Base-by-base conservation (phyloP, 2,797 vertebrate species). In the Acrossocheilus fasciatus region DNA sequence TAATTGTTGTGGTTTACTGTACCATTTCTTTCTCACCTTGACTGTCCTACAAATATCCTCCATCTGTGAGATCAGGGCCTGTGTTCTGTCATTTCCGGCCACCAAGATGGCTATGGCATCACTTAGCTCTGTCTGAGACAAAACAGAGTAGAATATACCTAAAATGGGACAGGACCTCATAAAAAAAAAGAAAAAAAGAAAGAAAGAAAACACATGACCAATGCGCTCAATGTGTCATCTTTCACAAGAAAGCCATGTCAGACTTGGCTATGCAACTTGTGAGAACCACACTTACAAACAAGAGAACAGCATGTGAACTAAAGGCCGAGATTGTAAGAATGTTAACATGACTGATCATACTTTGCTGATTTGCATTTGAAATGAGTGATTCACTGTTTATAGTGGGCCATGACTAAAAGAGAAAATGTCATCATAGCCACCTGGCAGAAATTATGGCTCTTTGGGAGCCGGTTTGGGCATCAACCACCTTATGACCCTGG, bases 61-160 rank as follows among this genome's bases (percentile, higher is more conserved):
- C 97, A 98, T 96, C 94, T 97, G 96, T 0, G 96, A 94, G 93
- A 98, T 96, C 90, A 97, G 92, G 0, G 95, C 96, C 92, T 98
- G 97, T 92, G 97, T 93, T 0, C 96, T 94, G 93, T 98, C 98
- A 0, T 98, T 98, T 39, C 95, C 96, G 0, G 97, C 97, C 86
- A 98, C 96, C 92, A 98, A 91, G 93, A 95, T 92, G 0, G 97
- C 97, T 4, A 98, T 98, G 81, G 96, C 94, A 0, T 98, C 97
- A 0, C 96, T 97, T 88, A 98, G 94, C 90, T 97, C 97, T 0
- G 93, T 94, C 97, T 98, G 95, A 69, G 86, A 90, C 41, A 82
- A 85, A 72, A 84, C 36, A 59, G 17, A 45, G 77, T 34, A 39
- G 43, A 86, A 86, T 54, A 74, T 57, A 72, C 57, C 17, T 36